Conservation (phyloP, 2,113 vertebrate species). For the Sebastes schlegelii region DNA sequence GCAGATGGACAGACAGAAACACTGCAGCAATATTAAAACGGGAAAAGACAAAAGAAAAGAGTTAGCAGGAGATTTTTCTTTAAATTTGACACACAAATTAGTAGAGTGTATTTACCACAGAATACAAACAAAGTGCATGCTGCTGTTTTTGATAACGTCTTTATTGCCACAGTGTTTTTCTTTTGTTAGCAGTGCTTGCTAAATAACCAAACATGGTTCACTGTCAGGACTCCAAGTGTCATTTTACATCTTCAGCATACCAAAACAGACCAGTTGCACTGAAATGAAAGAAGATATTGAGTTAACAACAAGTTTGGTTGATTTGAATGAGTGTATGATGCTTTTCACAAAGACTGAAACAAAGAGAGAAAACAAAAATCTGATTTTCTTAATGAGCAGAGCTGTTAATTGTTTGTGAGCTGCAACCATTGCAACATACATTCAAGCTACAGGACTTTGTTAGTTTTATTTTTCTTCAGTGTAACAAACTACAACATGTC, state of each 20-base stretch:
- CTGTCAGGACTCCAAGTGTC: neutral
- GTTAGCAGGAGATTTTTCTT: neutral
- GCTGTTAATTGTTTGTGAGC: neutral
- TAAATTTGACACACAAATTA: neutral
- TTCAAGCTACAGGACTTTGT: neutral
- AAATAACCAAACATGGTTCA: neutral
- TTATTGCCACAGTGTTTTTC: neutral
- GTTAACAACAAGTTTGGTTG: neutral
- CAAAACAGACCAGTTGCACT: neutral
- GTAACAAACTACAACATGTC: constrained; percentile 21
- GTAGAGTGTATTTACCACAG: neutral
- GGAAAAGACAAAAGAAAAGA: neutral
- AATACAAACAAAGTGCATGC: neutral
- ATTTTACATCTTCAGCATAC: neutral
- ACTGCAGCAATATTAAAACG: too few species aligned
- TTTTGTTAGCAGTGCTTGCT: neutral
- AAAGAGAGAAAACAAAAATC: neutral
- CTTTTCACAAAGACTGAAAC: neutral
- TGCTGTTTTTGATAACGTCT: neutral
- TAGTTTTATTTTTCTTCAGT: constrained; percentile 3
- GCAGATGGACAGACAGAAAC: too few species aligned
- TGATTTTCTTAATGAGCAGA: neutral
- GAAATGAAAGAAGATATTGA: neutral
- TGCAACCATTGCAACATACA: neutral
- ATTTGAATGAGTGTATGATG: neutral